These are phyloP conservation scores for Agapetus fuscipes DNA, from an alignment of 2,888 invertebrate species.

Conservation along the genomic window DNA sequence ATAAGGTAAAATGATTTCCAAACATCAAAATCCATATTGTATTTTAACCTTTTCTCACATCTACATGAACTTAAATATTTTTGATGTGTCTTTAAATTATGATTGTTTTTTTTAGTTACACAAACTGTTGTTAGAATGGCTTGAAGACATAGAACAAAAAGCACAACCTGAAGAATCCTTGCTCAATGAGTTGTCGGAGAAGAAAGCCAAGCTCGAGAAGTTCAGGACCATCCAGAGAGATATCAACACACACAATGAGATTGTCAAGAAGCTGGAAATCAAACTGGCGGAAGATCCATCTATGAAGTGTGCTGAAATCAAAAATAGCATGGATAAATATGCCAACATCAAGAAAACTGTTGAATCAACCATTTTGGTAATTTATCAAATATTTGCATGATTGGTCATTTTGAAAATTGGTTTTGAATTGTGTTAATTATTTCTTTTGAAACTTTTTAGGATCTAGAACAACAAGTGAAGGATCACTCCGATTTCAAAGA, in stretches of 20 bases:
- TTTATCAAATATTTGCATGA: constrained; percentile 26
- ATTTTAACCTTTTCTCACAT: neutral
- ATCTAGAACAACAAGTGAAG: constrained; percentile 72
- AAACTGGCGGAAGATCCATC: constrained; percentile 62
- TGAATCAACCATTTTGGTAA: constrained; percentile 53
- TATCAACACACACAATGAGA: constrained; percentile 67
- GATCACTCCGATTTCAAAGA: constrained; percentile 83
- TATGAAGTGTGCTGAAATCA: constrained; percentile 57
- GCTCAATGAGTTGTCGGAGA: constrained; percentile 82
- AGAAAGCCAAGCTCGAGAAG: constrained; percentile 81
- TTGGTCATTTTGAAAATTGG: constrained; percentile 2
- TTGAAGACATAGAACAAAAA: constrained; percentile 80
- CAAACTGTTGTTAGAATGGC: constrained; percentile 75
- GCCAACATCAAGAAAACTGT: constrained; percentile 58
- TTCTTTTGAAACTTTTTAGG: constrained; percentile 32
- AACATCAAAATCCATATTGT: neutral
- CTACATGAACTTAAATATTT: neutral
- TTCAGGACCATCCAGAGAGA: constrained; percentile 76
- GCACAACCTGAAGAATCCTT: constrained; percentile 63
- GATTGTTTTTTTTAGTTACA: constrained; percentile 43
- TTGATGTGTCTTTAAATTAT: too few relatives aligned
- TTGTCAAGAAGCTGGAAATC: constrained; percentile 65
- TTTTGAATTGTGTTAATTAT: constrained; percentile 8
- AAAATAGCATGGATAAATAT: constrained; percentile 60
- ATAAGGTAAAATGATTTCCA: constrained; percentile 49